Base-by-base conservation (phyloP, 2,797 vertebrate species). In the Pseudochirops corinnae region DNA sequence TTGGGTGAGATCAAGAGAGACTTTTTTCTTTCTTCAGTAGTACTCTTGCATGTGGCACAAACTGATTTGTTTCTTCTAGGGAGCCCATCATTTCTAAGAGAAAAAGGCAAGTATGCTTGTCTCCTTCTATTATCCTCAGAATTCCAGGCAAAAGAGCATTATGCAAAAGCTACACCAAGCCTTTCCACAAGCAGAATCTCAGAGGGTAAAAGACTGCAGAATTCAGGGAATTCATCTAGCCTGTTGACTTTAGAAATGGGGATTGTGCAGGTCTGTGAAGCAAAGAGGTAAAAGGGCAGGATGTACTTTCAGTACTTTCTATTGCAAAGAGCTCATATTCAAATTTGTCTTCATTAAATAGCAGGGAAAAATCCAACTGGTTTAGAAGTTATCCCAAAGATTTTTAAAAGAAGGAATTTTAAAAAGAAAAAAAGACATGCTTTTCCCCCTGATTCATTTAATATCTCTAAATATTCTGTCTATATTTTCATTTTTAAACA, bases 301-400 rank as follows among this genome's bases (percentile, higher is more conserved):
- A 96, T 99, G 99, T 99, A 99, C 99, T 99, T 98, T 98, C 99
- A 99, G 99, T 99, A 98, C 98, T 98, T 87, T 50, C 98, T 97
- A 99, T 99, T 98, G 99, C 98, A 98, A 98, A 99, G 99, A 99
- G 98, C 99, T 99, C 99, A 99, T 98, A 98, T 98, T 98, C 98
- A 98, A 98, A 98, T 0, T 98, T 98, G 98, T 98, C 98, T 98
- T 99, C 97, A 95, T 98, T 98, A 98, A 97, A 98, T 96, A 98
- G 95, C 91, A 95, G 46, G 93, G 93, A 94, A 94, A 55, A 90
- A 0, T 50, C 82, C 94, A 87, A 11, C 9, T 50, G 39, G 46
- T 87, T 87, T 87, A 18, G 11, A 31, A 55, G 16, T 16, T 74
- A 74, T 74, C n/a, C 33, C 33, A 21, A 39, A 16, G n/a, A 2